Percentiles rank a stretch among this genome's conserved stretches.
These are phyloP conservation scores for Acanthosepion pharaonis DNA, from an alignment of 2,888 invertebrate species.

Conservation along the genomic window DNA sequence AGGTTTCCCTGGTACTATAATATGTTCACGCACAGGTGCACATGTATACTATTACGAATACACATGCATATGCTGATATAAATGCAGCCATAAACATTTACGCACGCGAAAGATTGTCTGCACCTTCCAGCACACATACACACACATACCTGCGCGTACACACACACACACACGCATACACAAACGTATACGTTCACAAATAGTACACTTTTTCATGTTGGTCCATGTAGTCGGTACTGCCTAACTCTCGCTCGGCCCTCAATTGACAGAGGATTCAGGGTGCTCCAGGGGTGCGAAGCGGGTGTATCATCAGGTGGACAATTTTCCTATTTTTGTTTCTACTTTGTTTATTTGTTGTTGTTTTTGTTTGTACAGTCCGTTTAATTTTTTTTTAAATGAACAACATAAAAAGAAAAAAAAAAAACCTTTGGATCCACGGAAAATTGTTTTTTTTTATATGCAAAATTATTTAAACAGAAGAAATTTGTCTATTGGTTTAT, in stretches of 20 bases:
- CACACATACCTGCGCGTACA: background rate
- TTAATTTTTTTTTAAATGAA: background rate
- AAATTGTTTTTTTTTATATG: background rate
- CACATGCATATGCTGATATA: no score
- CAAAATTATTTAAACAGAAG: background rate
- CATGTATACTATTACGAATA: no score
- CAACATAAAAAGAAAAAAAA: background rate
- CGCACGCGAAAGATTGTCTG: no score
- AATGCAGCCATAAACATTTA: no score
- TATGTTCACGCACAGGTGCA: no score
- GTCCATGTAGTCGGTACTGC: background rate
- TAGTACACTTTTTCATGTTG: background rate
- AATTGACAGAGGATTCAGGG: slow-evolving; percentile 33
- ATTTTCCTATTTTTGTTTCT: background rate
- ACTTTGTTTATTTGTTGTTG: background rate
- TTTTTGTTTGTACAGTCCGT: background rate
- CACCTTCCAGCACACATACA: background rate
- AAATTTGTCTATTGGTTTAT: background rate
- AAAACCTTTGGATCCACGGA: background rate
- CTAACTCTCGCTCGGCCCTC: background rate
- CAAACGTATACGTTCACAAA: background rate
- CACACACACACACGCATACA: background rate
- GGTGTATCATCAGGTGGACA: background rate
- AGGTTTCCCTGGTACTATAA: background rate
- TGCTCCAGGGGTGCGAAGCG: background rate